Evolutionary conservation across 2,113 vertebrate genomes (phyloP).

Genomic region (Brevimyrus niger): DNA sequence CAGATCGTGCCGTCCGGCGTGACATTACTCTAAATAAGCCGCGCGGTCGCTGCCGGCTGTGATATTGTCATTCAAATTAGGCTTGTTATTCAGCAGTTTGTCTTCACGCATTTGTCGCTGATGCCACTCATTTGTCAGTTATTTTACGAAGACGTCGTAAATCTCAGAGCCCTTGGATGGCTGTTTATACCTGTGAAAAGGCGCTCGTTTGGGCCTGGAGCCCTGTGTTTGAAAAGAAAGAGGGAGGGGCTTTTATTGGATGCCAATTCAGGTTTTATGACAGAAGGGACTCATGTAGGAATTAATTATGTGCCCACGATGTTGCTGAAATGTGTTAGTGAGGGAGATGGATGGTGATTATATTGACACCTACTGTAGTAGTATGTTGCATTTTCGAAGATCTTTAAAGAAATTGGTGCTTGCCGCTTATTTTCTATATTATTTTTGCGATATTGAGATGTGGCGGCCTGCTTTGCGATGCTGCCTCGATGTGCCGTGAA

Average conservation of each 20-base stretch:
- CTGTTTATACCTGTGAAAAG: slow-evolving; percentile 45
- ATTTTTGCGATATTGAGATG: background rate
- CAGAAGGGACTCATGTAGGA: slow-evolving; percentile 49
- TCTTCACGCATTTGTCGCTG: slow-evolving; percentile 19
- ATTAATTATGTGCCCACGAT: slow-evolving; percentile 51
- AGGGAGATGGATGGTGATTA: background rate
- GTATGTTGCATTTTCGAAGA: background rate
- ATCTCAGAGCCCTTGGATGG: slow-evolving; percentile 48
- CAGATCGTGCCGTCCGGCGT: background rate
- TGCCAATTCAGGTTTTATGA: slow-evolving; percentile 49
- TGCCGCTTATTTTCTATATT: background rate
- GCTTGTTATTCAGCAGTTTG: background rate
- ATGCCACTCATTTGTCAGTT: slow-evolving; percentile 42
- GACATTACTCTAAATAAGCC: slow-evolving; percentile 6
- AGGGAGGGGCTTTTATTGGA: slow-evolving; percentile 41
- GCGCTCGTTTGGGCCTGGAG: slow-evolving; percentile 50
- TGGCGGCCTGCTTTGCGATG: background rate
- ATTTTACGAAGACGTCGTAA: slow-evolving; percentile 46
- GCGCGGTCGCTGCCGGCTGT: background rate
- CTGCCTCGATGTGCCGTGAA: background rate
- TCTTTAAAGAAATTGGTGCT: background rate
- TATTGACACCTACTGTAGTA: background rate
- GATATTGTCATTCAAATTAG: slow-evolving; percentile 5
- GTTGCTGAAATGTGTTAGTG: slow-evolving; percentile 45
- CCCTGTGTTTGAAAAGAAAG: slow-evolving; percentile 31